phyloP scores from a whole-genome alignment of 2,888 invertebrate species.

The Rotaria macrura region DNA sequence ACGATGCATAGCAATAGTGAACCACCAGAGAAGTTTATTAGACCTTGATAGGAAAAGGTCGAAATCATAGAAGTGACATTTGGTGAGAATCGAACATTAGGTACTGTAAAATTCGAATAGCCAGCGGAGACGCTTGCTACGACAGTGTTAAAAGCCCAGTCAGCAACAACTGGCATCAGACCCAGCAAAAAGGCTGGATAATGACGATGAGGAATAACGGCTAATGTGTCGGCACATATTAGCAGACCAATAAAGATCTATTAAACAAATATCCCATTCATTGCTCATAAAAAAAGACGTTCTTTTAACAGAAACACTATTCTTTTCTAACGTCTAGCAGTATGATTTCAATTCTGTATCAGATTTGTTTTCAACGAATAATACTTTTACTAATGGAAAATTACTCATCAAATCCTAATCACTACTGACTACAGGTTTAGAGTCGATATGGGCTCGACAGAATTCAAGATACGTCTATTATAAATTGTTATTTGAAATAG shows the following conservation, averaged over 20 bases:
- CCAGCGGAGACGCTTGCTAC: background rate
- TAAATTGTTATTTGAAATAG: too few relatives aligned
- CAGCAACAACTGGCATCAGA: background rate
- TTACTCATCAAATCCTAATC: too few relatives aligned
- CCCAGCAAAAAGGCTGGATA: background rate
- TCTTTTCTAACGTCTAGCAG: background rate
- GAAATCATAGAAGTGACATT: background rate
- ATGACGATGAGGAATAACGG: background rate
- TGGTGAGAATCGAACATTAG: background rate
- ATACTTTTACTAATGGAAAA: too few relatives aligned
- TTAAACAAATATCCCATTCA: too few relatives aligned
- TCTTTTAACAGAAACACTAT: too few relatives aligned
- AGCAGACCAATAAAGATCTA: background rate
- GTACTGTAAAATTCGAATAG: background rate
- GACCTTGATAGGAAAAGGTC: background rate
- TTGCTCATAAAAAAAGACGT: background rate
- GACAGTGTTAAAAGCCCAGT: background rate
- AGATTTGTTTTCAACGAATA: too few relatives aligned
- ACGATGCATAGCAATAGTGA: background rate
- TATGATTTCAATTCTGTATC: too few relatives aligned
- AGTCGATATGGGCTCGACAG: too few relatives aligned
- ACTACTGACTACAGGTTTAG: too few relatives aligned
- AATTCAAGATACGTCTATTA: too few relatives aligned
- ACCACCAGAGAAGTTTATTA: background rate
- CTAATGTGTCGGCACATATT: background rate